phyloP scores from a whole-genome alignment of 2,797 vertebrate species.

The Periparus ater region DNA sequence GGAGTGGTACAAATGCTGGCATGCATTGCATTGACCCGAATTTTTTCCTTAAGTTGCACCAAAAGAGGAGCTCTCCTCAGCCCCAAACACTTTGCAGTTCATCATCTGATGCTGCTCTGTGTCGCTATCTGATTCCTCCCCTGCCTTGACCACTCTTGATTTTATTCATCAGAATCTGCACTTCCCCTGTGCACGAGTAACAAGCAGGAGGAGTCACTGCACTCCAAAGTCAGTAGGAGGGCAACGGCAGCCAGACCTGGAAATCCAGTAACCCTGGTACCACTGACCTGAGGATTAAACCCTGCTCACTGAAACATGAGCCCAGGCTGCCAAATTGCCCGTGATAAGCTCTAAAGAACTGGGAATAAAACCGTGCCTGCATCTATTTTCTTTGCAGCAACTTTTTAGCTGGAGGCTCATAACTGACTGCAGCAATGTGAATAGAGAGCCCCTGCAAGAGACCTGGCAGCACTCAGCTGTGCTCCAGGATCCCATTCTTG shows the following conservation, averaged over 20 bases:
- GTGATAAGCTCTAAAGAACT: not conserved
- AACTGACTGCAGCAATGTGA: not conserved
- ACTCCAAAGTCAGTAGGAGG: fast-evolving
- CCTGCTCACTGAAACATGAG: not conserved
- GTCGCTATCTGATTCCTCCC: not conserved
- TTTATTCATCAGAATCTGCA: not conserved
- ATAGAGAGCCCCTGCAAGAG: not conserved
- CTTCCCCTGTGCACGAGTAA: not conserved
- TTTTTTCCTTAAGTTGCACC: fast-evolving
- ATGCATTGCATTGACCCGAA: too few species aligned
- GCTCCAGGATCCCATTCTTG: not conserved
- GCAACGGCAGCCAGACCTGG: not conserved
- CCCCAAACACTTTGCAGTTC: not conserved
- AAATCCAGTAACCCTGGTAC: not conserved
- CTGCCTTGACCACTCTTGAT: not conserved
- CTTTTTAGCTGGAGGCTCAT: constrained; percentile 13
- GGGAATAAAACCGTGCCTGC: not conserved
- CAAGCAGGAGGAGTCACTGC: not conserved
- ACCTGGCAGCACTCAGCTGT: not conserved
- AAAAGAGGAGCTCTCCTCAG: not conserved
- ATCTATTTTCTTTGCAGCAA: not conserved
- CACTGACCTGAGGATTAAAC: not conserved
- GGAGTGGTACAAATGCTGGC: not conserved
- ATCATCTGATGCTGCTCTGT: not conserved
- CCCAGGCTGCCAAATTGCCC: not conserved